phyloP scores from a whole-genome alignment of 2,888 invertebrate species.

The Chloroclysta siterata region DNA sequence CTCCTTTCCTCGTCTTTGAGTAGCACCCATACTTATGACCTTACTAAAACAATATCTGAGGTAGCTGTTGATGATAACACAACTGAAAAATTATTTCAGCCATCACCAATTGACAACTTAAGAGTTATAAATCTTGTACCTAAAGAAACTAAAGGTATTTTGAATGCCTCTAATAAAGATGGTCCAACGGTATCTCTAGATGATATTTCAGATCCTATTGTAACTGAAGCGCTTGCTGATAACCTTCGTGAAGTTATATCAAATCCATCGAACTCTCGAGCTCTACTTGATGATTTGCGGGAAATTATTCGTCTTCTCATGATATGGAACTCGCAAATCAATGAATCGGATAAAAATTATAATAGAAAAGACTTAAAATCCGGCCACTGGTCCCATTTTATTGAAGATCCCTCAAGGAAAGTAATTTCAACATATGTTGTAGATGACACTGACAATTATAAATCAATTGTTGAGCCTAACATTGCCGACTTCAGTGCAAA shows the following conservation, averaged over 20 bases:
- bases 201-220: background rate
- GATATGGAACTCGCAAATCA: slow-evolving; percentile 18
- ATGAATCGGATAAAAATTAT: slow-evolving; percentile 3
- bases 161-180: background rate
- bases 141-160: background rate
- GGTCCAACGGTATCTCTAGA: background rate
- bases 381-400: background rate
- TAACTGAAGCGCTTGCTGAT: slow-evolving; percentile 2
- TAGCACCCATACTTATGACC: background rate
- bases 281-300: slow-evolving; percentile 24
- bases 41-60: background rate
- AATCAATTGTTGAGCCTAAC: too few species aligned
- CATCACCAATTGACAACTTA: background rate
- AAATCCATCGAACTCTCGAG: slow-evolving; percentile 7
- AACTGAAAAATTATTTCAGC: background rate
- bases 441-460: too few species aligned
- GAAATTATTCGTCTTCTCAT: slow-evolving; percentile 27
- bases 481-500: too few species aligned
- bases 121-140: background rate
- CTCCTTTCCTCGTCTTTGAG: too few species aligned
- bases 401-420: too few species aligned
- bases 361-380: background rate
- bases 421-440: too few species aligned
- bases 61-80: background rate
- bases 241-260: slow-evolving; percentile 21